Evolutionary conservation across 2,797 vertebrate genomes (phyloP).

Genomic region (Ibycter americanus): DNA sequence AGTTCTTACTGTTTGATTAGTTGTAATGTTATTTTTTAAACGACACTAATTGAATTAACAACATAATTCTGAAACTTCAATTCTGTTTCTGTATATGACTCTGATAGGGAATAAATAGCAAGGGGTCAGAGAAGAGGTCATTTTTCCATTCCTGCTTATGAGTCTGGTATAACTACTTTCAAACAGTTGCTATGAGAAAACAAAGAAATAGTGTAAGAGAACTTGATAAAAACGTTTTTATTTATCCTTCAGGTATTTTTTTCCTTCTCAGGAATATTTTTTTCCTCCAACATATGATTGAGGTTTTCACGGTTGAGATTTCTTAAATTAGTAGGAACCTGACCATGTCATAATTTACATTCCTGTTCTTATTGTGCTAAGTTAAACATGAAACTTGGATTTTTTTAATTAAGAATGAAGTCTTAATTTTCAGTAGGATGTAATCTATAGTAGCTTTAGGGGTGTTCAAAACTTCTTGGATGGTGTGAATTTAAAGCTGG

Average conservation of each 20-base stretch:
- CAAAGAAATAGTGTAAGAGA: background rate
- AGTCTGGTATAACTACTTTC: background rate
- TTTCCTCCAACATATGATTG: background rate
- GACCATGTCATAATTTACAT: background rate
- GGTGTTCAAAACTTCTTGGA: background rate
- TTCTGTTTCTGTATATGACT: background rate
- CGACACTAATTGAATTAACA: background rate
- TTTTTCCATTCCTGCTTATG: background rate
- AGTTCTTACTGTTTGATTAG: background rate
- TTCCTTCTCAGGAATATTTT: background rate
- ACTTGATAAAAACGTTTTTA: background rate
- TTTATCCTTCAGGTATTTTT: background rate
- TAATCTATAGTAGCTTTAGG: background rate
- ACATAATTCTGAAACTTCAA: background rate
- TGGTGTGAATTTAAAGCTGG: background rate
- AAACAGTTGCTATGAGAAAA: background rate
- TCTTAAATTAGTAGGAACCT: background rate
- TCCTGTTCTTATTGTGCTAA: background rate
- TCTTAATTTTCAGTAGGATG: background rate
- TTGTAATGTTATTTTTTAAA: background rate
- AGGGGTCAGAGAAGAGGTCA: background rate
- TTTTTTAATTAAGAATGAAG: background rate
- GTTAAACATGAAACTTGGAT: background rate
- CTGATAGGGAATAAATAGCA: background rate
- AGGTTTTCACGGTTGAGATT: background rate